These are phyloP conservation scores for Anagrus nilaparvatae DNA, from an alignment of 1,140 invertebrate species.

Conservation along the genomic window DNA sequence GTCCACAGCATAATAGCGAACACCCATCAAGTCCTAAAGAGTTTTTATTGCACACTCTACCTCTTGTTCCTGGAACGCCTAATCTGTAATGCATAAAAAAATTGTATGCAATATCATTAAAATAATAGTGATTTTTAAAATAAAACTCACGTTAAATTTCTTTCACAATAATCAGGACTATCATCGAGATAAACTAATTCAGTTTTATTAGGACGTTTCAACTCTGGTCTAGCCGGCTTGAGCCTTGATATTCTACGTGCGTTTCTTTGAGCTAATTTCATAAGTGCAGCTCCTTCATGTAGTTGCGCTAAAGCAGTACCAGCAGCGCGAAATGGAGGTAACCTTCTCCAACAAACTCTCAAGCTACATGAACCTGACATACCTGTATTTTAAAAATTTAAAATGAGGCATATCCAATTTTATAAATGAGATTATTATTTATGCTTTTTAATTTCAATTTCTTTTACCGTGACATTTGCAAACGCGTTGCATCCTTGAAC, in stretches of 20 bases:
- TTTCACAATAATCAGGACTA: constrained; percentile 78
- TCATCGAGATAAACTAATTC: constrained; percentile 76
- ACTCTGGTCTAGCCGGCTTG: constrained; percentile 56
- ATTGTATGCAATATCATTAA: neutral
- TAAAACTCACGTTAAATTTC: constrained; percentile 65
- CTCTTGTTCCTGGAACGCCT: constrained; percentile 74
- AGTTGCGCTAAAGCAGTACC: constrained; percentile 62
- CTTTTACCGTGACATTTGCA: constrained; percentile 87
- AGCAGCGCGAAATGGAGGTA: constrained; percentile 63
- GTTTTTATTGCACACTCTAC: constrained; percentile 73
- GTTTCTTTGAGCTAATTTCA: constrained; percentile 55
- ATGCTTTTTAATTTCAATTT: neutral
- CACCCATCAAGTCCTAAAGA: constrained; percentile 73
- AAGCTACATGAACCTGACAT: constrained; percentile 92
- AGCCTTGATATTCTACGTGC: constrained; percentile 56
- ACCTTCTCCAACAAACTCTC: constrained; percentile 84
- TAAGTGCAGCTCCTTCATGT: constrained; percentile 72
- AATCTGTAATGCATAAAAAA: constrained; percentile 43
- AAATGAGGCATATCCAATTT: constrained; percentile 13
- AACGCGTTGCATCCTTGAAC: constrained; percentile 74
- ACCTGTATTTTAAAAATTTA: constrained; percentile 21
- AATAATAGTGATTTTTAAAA: no score
- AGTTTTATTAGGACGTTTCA: constrained; percentile 73
- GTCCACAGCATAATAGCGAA: constrained; percentile 77
- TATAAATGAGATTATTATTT: no score